These are phyloP conservation scores for Anoplolepis gracilipes DNA, from an alignment of 1,140 invertebrate genomes.

Conservation along the genomic window DNA sequence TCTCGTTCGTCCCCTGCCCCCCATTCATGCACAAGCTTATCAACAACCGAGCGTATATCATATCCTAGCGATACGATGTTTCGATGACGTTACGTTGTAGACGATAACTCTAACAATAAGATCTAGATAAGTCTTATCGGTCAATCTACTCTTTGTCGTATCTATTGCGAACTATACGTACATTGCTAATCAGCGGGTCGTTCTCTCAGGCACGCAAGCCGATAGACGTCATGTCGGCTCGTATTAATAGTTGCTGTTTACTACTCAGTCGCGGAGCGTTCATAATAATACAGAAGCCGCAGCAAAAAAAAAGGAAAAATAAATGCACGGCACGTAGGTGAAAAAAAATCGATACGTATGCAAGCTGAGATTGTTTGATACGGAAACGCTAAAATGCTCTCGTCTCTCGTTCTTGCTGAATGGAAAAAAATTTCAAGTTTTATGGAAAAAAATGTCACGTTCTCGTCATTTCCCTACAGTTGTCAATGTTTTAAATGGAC, in stretches of 20 bases:
- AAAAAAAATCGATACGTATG: slow-evolving; percentile 10
- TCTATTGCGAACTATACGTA: slow-evolving; percentile 27
- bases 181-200: slow-evolving; percentile 38
- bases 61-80: slow-evolving; percentile 27
- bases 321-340: background rate
- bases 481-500: too few relatives aligned
- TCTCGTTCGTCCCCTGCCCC: background rate
- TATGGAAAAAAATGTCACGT: background rate
- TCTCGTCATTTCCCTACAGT: too few relatives aligned
- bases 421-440: background rate
- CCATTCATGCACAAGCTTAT: slow-evolving; percentile 34
- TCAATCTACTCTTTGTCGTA: slow-evolving; percentile 22
- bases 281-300: slow-evolving; percentile 26
- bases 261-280: slow-evolving; percentile 31
- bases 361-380: slow-evolving; percentile 1
- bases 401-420: background rate
- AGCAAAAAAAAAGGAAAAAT: slow-evolving; percentile 3
- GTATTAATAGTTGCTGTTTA: slow-evolving; percentile 58
- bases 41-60: slow-evolving; percentile 18
- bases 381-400: background rate
- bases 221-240: slow-evolving; percentile 43
- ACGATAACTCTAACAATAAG: slow-evolving; percentile 23
- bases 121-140: slow-evolving; percentile 54
- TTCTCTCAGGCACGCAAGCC: slow-evolving; percentile 44
- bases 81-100: background rate